Conservation (phyloP, 2,113 vertebrate species). For the Pavo muticus region DNA sequence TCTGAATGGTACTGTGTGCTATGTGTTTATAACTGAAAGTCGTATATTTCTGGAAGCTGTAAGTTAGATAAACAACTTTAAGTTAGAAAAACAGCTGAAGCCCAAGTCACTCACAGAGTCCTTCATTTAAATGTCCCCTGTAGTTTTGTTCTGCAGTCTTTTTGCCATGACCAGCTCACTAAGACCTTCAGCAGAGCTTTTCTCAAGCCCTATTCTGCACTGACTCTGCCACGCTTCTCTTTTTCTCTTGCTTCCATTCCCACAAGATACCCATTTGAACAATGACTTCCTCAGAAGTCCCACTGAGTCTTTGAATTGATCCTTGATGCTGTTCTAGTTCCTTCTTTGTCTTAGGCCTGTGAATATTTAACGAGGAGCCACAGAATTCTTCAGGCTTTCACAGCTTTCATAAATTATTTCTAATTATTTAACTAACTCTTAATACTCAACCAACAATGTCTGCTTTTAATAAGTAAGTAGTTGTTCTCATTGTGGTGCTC, state of each 20-base stretch:
- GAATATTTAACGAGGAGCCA: neutral
- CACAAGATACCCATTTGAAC: neutral
- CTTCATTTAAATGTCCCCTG: too few species aligned
- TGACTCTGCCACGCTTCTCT: neutral
- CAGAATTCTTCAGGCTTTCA: neutral
- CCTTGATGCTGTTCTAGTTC: neutral
- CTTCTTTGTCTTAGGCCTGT: neutral
- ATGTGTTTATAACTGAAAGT: neutral
- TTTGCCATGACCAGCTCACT: neutral
- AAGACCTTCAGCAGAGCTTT: neutral
- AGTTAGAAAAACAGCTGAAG: neutral
- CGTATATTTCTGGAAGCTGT: neutral
- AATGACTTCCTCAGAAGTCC: neutral
- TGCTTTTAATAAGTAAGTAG: neutral
- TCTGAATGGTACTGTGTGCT: neutral
- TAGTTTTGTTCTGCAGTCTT: neutral
- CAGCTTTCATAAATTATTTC: neutral
- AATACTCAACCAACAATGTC: neutral
- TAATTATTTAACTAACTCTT: neutral
- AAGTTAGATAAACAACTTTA: neutral
- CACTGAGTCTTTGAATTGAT: neutral
- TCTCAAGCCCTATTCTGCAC: neutral
- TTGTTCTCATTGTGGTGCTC: neutral
- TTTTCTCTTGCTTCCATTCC: neutral
- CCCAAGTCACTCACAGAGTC: neutral